Evolutionary conservation across 2,113 vertebrate genomes (phyloP), one percentile per base, ranked within the genome.

Genomic region (Ornithorhynchus anatinus): DNA sequence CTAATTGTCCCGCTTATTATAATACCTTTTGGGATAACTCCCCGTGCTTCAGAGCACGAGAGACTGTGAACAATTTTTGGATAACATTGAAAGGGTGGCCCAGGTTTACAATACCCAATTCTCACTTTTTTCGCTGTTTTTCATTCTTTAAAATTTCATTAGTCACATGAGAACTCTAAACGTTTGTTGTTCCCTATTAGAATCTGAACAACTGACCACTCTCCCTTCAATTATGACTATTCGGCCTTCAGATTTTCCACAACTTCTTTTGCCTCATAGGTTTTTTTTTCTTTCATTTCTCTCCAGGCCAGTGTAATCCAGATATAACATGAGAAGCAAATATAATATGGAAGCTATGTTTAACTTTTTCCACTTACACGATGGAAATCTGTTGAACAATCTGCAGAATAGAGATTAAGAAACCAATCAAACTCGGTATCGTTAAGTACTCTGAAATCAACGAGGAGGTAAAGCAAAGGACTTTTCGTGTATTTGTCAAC

Each of bases 171-270:
- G 89, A 81, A 89, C 89, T 92, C 92, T 92, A 93, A 93, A 93
- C 92, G 92, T 93, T 93, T 92, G 91, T 88, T 85, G 86, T 87
- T 72, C 79, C 80, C 80, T 84, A 87, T 92, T 91, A 92, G 81
- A 29, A 39, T 66, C 42, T 37, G 72, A 87, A 91, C 90, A 91
- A 92, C 91, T 59, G 47, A 81, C 86, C 86, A 66, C 89, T 89
- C 89, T 92, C 88, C 91, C 93, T 92, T 93, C 91, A 91, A 90
- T 93, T 92, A 93, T 84, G 82, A 88, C 88, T 82, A 91, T 92
- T 92, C 91, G 92, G 83, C 40, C 86, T 84, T 69, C 67, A 47
- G 86, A 88, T 89, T 85, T 81, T 84, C 75, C 72, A 59, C 88
- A 87, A 71, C 75, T 85, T 69, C 83, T 58, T 86, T 85, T 74